Base-by-base conservation (phyloP, 1,140 invertebrate species). In the Drosophila truncata region DNA sequence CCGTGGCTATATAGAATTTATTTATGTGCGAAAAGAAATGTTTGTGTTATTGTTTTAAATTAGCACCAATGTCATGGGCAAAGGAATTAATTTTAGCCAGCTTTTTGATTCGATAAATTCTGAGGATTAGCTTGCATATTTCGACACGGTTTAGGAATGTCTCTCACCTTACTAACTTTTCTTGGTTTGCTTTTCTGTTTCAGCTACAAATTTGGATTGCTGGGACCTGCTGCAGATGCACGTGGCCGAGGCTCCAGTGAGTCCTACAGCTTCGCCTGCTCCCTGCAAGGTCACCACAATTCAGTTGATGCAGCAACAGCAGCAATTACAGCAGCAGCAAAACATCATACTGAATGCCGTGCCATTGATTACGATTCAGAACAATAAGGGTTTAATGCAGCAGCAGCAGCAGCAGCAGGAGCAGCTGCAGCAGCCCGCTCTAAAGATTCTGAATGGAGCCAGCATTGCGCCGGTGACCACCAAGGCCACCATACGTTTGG, bases 281-380 rank as follows among this genome's bases (percentile, higher is more conserved):
- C 75, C 88, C 18, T 72, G 67, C 67, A 83, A 83, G 50, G 83
- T 67, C 39, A 44, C 66, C 46, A 77, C 83, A 20, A 65, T 86
- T 52, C 83, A 85, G 44, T 23, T 85, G 67, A 44, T 70, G n/a
- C 80, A 83, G 25, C 82, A 85, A 25, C 83, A 78, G 46, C 77
- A 73, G n/a, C 66, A 71, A 16, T 37, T 81, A 54, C 82, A 76
- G n/a, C 83, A 88, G 35, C 87, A 90, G 50, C 91, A 92, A 42
- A 91, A 91, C 49, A 77, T 92, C 20, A 85, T 92, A 27, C 60
- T 91, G 37, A 91, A 92, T 81, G 82, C 91, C 9, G 91, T 92
- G 73, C 91, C 91, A 85, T 91, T 92, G 78, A 91, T 92, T 55
- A 91, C 83, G 50, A 92, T 92, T 60, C 91, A 92, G 79, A 92